Percentiles rank a stretch among this genome's conserved stretches.
Conservation (phyloP, 2,888 invertebrate species). For the Julus scandinavius region DNA sequence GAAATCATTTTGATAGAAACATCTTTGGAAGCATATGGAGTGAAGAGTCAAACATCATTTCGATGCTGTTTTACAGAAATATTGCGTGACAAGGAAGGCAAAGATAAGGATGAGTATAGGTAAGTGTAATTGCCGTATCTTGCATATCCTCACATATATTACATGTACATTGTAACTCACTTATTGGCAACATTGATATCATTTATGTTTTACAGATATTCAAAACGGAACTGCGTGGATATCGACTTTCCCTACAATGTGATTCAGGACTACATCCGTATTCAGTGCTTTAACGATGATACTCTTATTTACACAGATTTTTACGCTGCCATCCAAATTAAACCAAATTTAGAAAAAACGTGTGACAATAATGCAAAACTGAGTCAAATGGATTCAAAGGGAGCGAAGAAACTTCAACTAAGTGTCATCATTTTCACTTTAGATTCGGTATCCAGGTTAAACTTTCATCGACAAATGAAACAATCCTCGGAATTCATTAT, state of each 20-base stretch:
- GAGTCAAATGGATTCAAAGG: conserved; percentile 62
- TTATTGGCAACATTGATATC: too few relatives aligned
- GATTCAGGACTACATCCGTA: conserved; percentile 23
- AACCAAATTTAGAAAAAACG: conserved; percentile 24
- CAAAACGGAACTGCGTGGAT: not conserved
- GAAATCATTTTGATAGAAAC: conserved; percentile 7
- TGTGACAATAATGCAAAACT: not conserved
- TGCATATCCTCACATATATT: too few relatives aligned
- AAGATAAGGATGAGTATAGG: conserved; percentile 5
- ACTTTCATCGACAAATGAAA: conserved; percentile 86
- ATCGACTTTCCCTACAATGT: not conserved
- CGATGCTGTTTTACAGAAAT: conserved; percentile 8
- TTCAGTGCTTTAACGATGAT: not conserved
- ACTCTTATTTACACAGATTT: conserved; percentile 12
- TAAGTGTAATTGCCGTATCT: not conserved
- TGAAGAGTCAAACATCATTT: not conserved
- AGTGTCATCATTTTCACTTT: conserved; percentile 85
- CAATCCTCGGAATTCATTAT: conserved; percentile 74
- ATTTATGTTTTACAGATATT: not conserved
- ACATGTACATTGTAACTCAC: too few relatives aligned
- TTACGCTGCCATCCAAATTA: conserved; percentile 47
- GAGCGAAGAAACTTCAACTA: conserved; percentile 68
- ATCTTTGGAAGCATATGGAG: conserved; percentile 1
- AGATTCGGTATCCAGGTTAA: conserved; percentile 86
- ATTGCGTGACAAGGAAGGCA: not conserved